Conservation (phyloP, 2,113 vertebrate species). For the Lamprologus tigripictilis region DNA sequence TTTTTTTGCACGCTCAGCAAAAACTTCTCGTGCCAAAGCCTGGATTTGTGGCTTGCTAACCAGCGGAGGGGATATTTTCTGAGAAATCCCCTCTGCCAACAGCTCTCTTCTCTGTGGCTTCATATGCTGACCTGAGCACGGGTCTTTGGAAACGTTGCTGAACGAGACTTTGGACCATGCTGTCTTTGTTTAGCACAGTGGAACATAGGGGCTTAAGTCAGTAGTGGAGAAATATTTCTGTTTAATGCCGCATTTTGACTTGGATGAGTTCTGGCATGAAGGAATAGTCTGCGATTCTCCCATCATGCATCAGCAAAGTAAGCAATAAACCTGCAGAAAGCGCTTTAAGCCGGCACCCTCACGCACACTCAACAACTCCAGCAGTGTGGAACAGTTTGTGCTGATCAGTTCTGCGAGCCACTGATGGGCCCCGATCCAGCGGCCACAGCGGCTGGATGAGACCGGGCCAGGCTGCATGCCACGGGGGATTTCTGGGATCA, state of each 20-base stretch:
- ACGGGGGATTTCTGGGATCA: conserved; percentile 53
- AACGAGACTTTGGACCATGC: not conserved
- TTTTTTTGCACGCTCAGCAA: conserved; percentile 65
- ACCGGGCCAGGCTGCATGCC: conserved; percentile 15
- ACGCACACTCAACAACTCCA: conserved; percentile 9
- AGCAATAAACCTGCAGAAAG: conserved; percentile 41
- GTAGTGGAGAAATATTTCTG: not conserved
- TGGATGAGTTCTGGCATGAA: not conserved
- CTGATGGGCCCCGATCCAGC: conserved; percentile 47
- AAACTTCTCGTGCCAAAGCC: conserved; percentile 40
- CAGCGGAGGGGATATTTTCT: conserved; percentile 57
- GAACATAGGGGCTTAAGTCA: not conserved
- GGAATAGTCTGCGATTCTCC: not conserved
- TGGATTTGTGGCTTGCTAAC: conserved; percentile 62
- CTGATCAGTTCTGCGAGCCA: conserved; percentile 27
- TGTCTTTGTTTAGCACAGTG: not conserved
- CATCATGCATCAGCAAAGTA: conserved; percentile 23
- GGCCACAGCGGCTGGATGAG: conserved; percentile 43
- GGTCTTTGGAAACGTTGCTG: not conserved
- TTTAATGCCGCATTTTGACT: not conserved
- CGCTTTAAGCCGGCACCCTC: conserved; percentile 46
- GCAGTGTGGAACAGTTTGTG: conserved; percentile 12
- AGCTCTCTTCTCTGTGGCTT: conserved; percentile 39
- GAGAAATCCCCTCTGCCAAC: conserved; percentile 56
- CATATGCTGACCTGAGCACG: conserved; percentile 37